Evolutionary conservation across 2,113 vertebrate species (phyloP).

Genomic region (Callocephalon fimbriatum): DNA sequence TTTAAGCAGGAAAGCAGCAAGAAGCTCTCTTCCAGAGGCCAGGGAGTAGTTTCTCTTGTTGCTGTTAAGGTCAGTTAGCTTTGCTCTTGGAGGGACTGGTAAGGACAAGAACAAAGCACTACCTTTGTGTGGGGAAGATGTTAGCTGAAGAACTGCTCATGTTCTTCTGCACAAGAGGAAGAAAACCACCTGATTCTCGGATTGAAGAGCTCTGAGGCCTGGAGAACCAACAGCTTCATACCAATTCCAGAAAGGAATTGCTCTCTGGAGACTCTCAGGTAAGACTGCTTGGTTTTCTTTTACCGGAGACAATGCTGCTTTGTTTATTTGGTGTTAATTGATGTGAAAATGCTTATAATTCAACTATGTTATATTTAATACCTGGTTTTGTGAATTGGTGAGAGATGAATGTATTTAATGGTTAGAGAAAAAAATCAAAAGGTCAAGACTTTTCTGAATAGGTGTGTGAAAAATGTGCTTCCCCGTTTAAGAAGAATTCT

Average conservation of each 20-base stretch:
- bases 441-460: neutral
- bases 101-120: rapidly evolving
- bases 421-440: neutral
- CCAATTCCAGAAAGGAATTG: neutral
- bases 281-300: neutral
- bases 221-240: neutral
- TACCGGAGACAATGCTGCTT: neutral
- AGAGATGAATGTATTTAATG: neutral
- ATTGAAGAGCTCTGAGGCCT: neutral
- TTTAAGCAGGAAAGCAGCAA: neutral
- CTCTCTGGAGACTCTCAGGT: neutral
- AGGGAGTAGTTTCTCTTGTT: rapidly evolving
- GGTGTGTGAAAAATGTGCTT: neutral
- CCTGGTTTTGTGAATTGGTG: neutral
- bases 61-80: rapidly evolving
- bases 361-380: rapidly evolving
- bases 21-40: rapidly evolving
- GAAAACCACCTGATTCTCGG: neutral
- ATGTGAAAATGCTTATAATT: neutral
- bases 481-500: neutral
- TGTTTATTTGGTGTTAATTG: neutral
- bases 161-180: neutral
- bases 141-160: rapidly evolving
- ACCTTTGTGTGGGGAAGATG: rapidly evolving
- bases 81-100: neutral